Evolutionary conservation across 2,113 vertebrate species (phyloP).

Genomic region (Mastomys coucha): DNA sequence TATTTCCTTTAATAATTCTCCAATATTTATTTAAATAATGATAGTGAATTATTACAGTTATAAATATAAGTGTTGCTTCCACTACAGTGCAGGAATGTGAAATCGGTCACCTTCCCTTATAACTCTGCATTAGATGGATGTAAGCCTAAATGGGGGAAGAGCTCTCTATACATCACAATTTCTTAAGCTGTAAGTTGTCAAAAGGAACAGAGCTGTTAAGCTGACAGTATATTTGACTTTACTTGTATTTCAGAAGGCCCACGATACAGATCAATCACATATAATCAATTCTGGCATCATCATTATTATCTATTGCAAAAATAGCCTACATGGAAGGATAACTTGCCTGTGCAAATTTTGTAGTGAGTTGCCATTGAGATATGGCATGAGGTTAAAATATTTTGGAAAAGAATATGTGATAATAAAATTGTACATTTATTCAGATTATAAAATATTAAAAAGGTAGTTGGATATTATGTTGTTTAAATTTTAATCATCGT

Average conservation of each 20-base stretch:
- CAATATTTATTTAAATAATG: slow-evolving; percentile 63
- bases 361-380: not conserved
- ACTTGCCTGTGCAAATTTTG: slow-evolving; percentile 23
- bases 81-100: not conserved
- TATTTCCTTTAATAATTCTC: slow-evolving; percentile 41
- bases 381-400: not conserved
- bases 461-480: slow-evolving; percentile 11
- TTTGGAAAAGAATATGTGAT: slow-evolving; percentile 45
- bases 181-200: slow-evolving; percentile 19
- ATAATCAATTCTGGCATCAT: not conserved
- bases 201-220: not conserved
- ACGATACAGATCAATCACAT: not conserved
- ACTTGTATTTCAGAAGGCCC: not conserved
- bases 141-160: not conserved
- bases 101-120: not conserved
- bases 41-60: slow-evolving; percentile 33
- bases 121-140: not conserved
- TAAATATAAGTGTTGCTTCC: slow-evolving; percentile 39
- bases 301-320: not conserved
- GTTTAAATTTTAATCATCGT: slow-evolving; percentile 70
- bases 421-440: slow-evolving; percentile 48
- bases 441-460: slow-evolving; percentile 53
- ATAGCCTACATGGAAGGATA: not conserved
- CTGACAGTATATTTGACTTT: slow-evolving; percentile 51
- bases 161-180: not conserved